These are phyloP conservation scores for Microcebus murinus DNA, from an alignment of 2,113 vertebrate genomes.

Conservation along the genomic window DNA sequence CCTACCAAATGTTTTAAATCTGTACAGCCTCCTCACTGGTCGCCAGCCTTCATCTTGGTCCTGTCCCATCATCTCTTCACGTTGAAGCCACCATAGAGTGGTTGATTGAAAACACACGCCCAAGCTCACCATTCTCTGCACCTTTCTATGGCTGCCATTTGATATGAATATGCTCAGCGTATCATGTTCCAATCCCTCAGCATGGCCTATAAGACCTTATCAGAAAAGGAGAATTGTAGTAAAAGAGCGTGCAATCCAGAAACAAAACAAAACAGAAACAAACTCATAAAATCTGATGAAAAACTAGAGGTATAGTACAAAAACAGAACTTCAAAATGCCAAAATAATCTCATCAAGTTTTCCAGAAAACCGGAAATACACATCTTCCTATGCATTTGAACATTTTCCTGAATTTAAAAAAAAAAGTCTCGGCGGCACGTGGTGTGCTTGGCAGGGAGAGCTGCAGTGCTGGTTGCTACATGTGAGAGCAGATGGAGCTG, in stretches of 20 bases:
- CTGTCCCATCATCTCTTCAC: neutral
- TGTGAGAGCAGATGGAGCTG: conserved; percentile 42
- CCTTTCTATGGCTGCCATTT: neutral
- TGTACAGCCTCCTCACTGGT: no score
- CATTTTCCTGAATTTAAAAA: neutral
- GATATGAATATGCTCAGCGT: neutral
- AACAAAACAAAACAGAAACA: neutral
- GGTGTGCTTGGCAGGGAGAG: conserved; percentile 13
- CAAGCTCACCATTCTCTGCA: neutral
- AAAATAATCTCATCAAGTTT: neutral
- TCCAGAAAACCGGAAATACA: conserved; percentile 16
- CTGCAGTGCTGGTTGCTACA: neutral
- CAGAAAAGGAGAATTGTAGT: neutral
- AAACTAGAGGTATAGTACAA: neutral
- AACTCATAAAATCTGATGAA: neutral
- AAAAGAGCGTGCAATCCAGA: conserved; percentile 22
- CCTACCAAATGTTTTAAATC: neutral
- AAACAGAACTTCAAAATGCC: conserved; percentile 35
- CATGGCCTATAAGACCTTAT: neutral
- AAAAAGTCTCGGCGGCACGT: neutral
- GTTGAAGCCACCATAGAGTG: neutral
- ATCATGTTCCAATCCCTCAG: neutral
- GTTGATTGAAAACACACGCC: neutral
- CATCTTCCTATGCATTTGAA: conserved; percentile 2
- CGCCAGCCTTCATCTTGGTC: neutral